A percentile compares a stretch with the other conserved stretches of the same genome.
These are phyloP conservation scores for Lithophane ornitopus DNA, from an alignment of 2,888 invertebrate species.

Conservation along the genomic window DNA sequence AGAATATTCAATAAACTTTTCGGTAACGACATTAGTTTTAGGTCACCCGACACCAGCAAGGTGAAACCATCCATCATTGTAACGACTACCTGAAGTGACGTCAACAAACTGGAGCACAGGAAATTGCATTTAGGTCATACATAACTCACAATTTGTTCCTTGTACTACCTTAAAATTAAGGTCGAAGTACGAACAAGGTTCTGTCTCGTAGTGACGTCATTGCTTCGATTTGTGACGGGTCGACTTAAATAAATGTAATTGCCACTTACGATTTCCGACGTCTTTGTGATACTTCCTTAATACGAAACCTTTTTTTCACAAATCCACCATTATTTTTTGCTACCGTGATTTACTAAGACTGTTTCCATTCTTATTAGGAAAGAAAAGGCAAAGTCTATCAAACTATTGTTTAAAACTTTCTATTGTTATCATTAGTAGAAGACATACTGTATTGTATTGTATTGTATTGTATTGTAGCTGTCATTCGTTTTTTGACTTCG, in stretches of 20 bases:
- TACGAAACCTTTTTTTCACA: background rate
- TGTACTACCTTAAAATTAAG: slow-evolving; percentile 40
- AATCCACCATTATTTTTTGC: background rate
- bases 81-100: slow-evolving; percentile 46
- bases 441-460: too few species aligned
- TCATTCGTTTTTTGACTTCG: too few species aligned
- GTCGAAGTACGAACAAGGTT: slow-evolving; percentile 40
- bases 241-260: slow-evolving; percentile 1
- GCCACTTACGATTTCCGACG: background rate
- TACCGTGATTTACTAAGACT: background rate
- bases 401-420: background rate
- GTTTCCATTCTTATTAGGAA: background rate
- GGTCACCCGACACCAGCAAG: slow-evolving; percentile 1
- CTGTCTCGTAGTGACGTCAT: slow-evolving; percentile 24
- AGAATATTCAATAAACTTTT: slow-evolving; percentile 15
- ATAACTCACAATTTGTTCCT: slow-evolving; percentile 47
- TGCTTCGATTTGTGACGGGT: slow-evolving; percentile 5
- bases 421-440: too few species aligned
- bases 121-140: slow-evolving; percentile 60
- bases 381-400: background rate
- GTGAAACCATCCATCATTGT: slow-evolving; percentile 37
- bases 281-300: background rate
- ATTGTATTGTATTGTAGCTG: too few species aligned
- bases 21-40: slow-evolving; percentile 20
- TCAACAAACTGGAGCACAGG: slow-evolving; percentile 51